Conservation (phyloP, 2,888 invertebrate species). For the Minunthozetes semirufus region DNA sequence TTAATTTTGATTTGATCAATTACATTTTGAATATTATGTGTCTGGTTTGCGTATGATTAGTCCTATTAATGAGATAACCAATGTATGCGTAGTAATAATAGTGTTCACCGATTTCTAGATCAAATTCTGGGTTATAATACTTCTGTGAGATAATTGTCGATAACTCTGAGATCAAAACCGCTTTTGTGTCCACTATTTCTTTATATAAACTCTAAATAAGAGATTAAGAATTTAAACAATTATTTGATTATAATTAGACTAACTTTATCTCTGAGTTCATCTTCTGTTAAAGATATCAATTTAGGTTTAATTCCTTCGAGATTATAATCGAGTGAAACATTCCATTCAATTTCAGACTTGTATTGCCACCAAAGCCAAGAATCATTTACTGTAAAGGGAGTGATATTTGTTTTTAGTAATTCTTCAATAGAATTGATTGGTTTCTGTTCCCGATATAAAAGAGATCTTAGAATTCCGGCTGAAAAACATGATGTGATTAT, state of each 20-base stretch:
- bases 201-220: not conserved
- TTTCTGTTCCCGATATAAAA: too few species aligned
- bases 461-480: not conserved
- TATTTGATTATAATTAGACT: too few species aligned
- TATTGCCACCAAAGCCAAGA: not conserved
- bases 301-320: not conserved
- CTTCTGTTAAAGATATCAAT: not conserved
- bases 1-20: not conserved
- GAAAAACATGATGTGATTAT: not conserved
- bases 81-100: not conserved
- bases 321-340: not conserved
- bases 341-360: not conserved
- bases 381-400: not conserved
- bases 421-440: not conserved
- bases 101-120: not conserved
- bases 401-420: not conserved
- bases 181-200: not conserved
- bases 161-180: not conserved
- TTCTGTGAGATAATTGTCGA: not conserved
- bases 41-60: not conserved
- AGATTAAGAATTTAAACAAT: not conserved
- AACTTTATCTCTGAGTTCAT: too few species aligned
- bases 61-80: not conserved
- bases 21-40: not conserved
- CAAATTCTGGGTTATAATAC: not conserved